A percentile compares a stretch with the other conserved stretches of the same genome.
These are phyloP conservation scores for Hedya salicella DNA, from an alignment of 2,888 invertebrate species.

Conservation along the genomic window DNA sequence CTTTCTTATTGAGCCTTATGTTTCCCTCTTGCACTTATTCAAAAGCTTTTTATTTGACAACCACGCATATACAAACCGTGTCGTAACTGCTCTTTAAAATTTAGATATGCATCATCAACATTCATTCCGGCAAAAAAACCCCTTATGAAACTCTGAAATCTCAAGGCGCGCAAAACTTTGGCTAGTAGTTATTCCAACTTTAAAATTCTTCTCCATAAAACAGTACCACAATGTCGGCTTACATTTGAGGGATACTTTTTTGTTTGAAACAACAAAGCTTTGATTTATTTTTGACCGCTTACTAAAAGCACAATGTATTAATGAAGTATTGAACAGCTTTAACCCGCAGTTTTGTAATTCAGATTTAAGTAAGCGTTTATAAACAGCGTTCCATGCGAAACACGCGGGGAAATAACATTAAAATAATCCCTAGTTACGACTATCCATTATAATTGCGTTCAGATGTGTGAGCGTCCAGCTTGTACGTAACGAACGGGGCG, in stretches of 20 bases:
- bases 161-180: conserved; percentile 62
- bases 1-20: conserved; percentile 32
- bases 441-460: conserved; percentile 72
- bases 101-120: conserved; percentile 56
- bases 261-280: conserved; percentile 17
- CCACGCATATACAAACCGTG: not conserved
- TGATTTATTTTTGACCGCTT: not conserved
- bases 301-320: no score
- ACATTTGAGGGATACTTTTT: conserved; percentile 56
- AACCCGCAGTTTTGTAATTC: no score
- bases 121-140: conserved; percentile 65
- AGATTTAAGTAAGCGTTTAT: conserved; percentile 10
- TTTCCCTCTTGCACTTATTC: conserved; percentile 6
- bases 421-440: conserved; percentile 65
- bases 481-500: conserved; percentile 77
- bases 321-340: no score
- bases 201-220: conserved; percentile 57
- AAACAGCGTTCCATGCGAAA: not conserved
- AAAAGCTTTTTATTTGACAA: not conserved
- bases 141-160: conserved; percentile 62
- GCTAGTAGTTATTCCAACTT: conserved; percentile 68
- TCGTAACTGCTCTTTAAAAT: not conserved
- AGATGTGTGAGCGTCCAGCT: conserved; percentile 73
- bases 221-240: conserved; percentile 59
- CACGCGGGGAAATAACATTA: conserved; percentile 53